Percentiles rank a stretch among this genome's conserved stretches.
Evolutionary conservation across 2,888 invertebrate species (phyloP).

Genomic region (Cetonia aurata): DNA sequence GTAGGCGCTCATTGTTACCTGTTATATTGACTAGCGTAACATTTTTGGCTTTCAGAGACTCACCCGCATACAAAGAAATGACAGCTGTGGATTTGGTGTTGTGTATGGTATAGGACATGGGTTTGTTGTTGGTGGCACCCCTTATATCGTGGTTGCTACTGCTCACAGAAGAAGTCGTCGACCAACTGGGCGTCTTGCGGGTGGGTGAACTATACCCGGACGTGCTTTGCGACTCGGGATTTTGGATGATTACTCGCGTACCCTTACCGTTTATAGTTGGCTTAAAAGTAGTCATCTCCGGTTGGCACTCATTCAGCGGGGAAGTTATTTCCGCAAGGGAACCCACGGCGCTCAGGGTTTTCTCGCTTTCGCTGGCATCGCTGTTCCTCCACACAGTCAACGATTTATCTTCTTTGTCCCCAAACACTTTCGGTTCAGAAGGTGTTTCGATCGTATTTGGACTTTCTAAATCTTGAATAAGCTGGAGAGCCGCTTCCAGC

Average conservation of each 20-base stretch:
- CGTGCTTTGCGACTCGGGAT: conserved; percentile 67
- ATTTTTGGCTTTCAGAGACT: conserved; percentile 61
- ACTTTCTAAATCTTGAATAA: conserved; percentile 68
- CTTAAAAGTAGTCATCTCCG: conserved; percentile 59
- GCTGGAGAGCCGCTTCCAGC: conserved; percentile 67
- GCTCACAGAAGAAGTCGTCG: conserved; percentile 64
- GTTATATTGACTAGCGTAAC: conserved; percentile 66
- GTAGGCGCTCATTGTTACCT: conserved; percentile 56
- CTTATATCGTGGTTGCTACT: conserved; percentile 62
- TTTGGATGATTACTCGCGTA: conserved; percentile 62
- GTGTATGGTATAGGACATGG: conserved; percentile 65
- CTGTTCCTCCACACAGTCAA: conserved; percentile 63
- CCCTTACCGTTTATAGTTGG: conserved; percentile 61
- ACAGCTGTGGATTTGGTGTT: conserved; percentile 66
- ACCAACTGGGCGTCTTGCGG: conserved; percentile 64
- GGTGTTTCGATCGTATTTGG: conserved; percentile 68
- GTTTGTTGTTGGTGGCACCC: conserved; percentile 53
- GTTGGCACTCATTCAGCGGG: conserved; percentile 61
- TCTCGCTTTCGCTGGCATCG: conserved; percentile 62
- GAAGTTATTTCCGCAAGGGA: conserved; percentile 64
- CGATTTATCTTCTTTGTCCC: conserved; percentile 56
- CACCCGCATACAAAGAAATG: conserved; percentile 62
- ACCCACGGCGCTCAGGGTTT: conserved; percentile 66
- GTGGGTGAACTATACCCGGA: conserved; percentile 69
- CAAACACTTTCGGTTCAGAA: conserved; percentile 61